A percentile compares a stretch with the other conserved stretches of the same genome.
Evolutionary conservation across 2,888 invertebrate species (phyloP).

Genomic region (Alitta virens): DNA sequence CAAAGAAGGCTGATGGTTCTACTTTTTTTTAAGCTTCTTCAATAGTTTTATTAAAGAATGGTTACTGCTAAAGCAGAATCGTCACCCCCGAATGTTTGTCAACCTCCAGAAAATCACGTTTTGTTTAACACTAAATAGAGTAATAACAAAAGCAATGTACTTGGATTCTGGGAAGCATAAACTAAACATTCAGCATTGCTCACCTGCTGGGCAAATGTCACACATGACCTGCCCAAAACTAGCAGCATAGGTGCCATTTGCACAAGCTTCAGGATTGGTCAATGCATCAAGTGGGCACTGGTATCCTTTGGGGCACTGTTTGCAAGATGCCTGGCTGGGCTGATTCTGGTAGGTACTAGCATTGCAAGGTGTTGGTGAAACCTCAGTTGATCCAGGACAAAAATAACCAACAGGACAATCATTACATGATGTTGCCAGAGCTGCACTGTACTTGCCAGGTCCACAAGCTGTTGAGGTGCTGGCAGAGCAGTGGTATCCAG

Average conservation of each 20-base stretch:
- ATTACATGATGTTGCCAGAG: slow-evolving; percentile 13
- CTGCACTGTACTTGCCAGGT: slow-evolving; percentile 7
- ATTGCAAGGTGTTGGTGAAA: slow-evolving; percentile 9
- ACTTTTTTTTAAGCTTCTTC: too few species aligned
- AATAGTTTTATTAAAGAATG: too few species aligned
- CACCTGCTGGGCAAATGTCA: slow-evolving; percentile 22
- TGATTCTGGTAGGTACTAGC: slow-evolving; percentile 19
- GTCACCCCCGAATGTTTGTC: too few species aligned
- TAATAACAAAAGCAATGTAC: too few species aligned
- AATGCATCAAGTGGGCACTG: slow-evolving; percentile 17
- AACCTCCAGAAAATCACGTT: too few species aligned
- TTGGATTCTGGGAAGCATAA: too few species aligned
- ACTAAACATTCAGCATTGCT: too few species aligned
- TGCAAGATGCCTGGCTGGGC: slow-evolving; percentile 1
- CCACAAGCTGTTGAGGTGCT: slow-evolving; percentile 5
- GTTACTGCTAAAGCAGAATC: too few species aligned
- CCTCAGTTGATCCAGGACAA: slow-evolving; percentile 44
- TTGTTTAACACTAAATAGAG: too few species aligned
- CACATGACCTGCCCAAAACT: slow-evolving; percentile 14
- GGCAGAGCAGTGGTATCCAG: slow-evolving; percentile 12
- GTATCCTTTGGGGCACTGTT: slow-evolving; percentile 15
- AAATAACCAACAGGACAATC: slow-evolving; percentile 45
- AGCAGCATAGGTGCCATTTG: slow-evolving; percentile 21
- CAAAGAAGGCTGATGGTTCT: too few species aligned
- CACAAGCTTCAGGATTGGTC: slow-evolving; percentile 10